Conservation (phyloP, 2,888 invertebrate species). For the Arctia plantaginis region DNA sequence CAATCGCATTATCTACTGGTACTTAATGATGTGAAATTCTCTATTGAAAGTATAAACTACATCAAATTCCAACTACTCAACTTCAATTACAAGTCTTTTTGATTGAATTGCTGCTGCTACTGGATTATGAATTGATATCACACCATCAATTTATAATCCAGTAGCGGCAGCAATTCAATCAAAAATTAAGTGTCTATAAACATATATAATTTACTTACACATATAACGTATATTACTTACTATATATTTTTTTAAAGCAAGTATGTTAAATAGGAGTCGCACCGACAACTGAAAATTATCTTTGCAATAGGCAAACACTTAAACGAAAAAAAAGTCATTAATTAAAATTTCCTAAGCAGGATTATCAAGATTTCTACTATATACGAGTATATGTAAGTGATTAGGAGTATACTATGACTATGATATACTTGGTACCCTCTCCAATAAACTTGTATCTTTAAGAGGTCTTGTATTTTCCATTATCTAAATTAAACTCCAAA, state of each 20-base stretch:
- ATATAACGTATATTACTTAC: neutral
- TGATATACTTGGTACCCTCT: constrained; percentile 31
- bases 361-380: constrained; percentile 42
- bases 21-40: constrained; percentile 39
- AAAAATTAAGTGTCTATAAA: neutral
- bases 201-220: neutral
- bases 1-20: constrained; percentile 55
- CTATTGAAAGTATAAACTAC: constrained; percentile 33
- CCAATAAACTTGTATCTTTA: constrained; percentile 43
- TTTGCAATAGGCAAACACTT: constrained; percentile 81
- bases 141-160: neutral
- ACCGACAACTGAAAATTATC: no score
- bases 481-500: constrained; percentile 67
- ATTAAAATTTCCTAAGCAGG: constrained; percentile 78
- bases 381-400: constrained; percentile 46
- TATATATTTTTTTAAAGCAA: neutral
- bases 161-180: neutral
- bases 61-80: constrained; percentile 28
- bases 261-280: neutral
- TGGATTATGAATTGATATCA: neutral
- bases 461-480: constrained; percentile 59
- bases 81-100: constrained; percentile 32
- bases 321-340: constrained; percentile 78
- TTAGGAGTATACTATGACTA: constrained; percentile 55
- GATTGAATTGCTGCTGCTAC: no score